phyloP scores from a whole-genome alignment of 2,888 invertebrate genomes.

The Zygothrica quintamaculata region DNA sequence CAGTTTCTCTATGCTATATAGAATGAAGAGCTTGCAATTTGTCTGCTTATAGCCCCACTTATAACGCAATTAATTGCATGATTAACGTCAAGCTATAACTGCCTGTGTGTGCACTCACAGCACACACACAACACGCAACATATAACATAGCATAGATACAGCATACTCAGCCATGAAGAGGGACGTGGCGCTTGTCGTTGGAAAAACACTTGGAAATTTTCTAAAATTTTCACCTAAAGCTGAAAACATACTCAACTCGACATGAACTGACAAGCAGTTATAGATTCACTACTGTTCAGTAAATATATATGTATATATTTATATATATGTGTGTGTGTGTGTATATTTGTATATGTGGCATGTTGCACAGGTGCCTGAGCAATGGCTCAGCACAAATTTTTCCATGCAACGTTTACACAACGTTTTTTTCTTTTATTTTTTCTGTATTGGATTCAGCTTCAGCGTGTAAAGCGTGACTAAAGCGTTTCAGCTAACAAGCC shows the following conservation, averaged over 20 bases:
- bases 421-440: slow-evolving; percentile 62
- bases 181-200: slow-evolving; percentile 37
- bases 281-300: slow-evolving; percentile 2
- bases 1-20: too few relatives aligned
- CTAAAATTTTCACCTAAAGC: slow-evolving; percentile 17
- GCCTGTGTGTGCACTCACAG: too few relatives aligned
- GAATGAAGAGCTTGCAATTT: slow-evolving; percentile 7
- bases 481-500: slow-evolving; percentile 68
- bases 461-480: slow-evolving; percentile 73
- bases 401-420: slow-evolving; percentile 40
- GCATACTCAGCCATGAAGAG: slow-evolving; percentile 34
- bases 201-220: slow-evolving; percentile 60
- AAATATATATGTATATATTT: too few relatives aligned
- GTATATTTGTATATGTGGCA: background rate
- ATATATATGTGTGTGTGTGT: too few relatives aligned
- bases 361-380: slow-evolving; percentile 50
- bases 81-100: slow-evolving; percentile 70
- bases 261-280: slow-evolving; percentile 8
- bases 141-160: slow-evolving; percentile 22
- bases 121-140: too few relatives aligned
- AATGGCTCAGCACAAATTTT: slow-evolving; percentile 69
- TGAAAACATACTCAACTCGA: slow-evolving; percentile 17
- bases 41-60: slow-evolving; percentile 16
- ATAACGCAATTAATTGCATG: slow-evolving; percentile 70
- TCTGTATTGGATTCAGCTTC: too few relatives aligned